Base-by-base conservation (phyloP, 64 coral and sea anemone genomes). In the Orbicella faveolata region DNA sequence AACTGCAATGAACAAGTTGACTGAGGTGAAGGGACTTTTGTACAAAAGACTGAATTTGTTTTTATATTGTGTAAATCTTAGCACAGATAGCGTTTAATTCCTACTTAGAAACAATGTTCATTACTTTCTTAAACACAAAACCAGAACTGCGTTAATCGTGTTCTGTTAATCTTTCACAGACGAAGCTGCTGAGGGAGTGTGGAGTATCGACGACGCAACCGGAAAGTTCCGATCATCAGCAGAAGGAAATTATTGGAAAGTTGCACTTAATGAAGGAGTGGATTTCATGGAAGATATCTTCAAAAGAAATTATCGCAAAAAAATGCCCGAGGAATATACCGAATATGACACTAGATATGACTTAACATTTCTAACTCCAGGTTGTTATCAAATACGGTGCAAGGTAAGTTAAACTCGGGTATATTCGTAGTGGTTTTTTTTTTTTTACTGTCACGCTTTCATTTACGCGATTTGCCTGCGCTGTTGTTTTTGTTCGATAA, bases 301-400 rank as follows among this genome's bases (percentile, higher is more conserved):
- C 53, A 59, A 14, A 34, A 25, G 12, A 59, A 26, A 80, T 33
- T 52, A 21, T 15, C 10, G 34, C 8, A 3, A 80, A 80, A 52
- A 33, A 15, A 33, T 52, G 1, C 21, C 6, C 13, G 53, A 80
- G 53, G 78, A 80, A 65, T 69, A 69, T 57, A 57, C 54, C 0
- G 66, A 69, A 39, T 83, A 83, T 25, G 17, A 4, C 6, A 34
- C 80, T 67, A 83, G 80, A 83, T 83, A 83, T 68, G 80, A 83
- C 18, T 83, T 83, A 23, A 62, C 34, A 15, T 83, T 13, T 16
- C 19, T 68, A 21, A 48, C 63, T 19, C 80, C 80, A 11, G 23
- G 63, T 30, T 3, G 35, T 25, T 9, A n/a, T 37, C 6, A 83
- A n/a, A 44, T 68, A 67, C 41, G 19, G 18, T 83, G 33, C 11